These are phyloP conservation scores for Gobius niger DNA, from an alignment of 2,113 vertebrate species.

Conservation along the genomic window DNA sequence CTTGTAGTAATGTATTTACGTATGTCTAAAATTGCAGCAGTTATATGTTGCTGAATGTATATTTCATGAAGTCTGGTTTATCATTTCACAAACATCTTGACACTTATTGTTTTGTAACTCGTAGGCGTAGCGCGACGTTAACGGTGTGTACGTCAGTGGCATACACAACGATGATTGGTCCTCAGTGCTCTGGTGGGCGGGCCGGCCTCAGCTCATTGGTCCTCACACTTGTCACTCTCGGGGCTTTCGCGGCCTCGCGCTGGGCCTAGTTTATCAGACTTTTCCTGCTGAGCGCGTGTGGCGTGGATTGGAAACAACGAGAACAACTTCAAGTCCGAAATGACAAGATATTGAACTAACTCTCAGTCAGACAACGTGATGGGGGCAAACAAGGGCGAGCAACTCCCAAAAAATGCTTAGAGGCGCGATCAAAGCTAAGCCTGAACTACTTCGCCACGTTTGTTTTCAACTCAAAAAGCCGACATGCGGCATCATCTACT, in stretches of 20 bases:
- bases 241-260: constrained; percentile 57
- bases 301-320: constrained; percentile 42
- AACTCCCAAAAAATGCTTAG: accelerated
- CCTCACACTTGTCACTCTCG: constrained; percentile 41
- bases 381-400: accelerated
- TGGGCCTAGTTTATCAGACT: constrained; percentile 66
- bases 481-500: constrained; percentile 57
- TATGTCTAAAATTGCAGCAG: too few relatives aligned
- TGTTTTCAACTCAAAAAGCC: constrained; percentile 69
- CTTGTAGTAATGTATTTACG: neutral
- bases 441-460: constrained; percentile 56
- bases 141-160: neutral
- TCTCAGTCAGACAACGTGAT: accelerated
- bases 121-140: constrained; percentile 39
- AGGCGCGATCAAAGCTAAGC: neutral
- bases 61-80: constrained; percentile 11
- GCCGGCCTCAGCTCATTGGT: constrained; percentile 36
- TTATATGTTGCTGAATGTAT: too few relatives aligned
- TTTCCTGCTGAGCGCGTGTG: constrained; percentile 42
- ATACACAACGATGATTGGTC: constrained; percentile 19
- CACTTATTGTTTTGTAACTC: constrained; percentile 70
- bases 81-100: neutral
- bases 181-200: neutral
- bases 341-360: neutral
- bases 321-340: constrained; percentile 49